A percentile compares a stretch with the other conserved stretches of the same genome.
These are phyloP conservation scores for Cinclus mexicanus DNA, from an alignment of 2,113 vertebrate species.

Conservation along the genomic window DNA sequence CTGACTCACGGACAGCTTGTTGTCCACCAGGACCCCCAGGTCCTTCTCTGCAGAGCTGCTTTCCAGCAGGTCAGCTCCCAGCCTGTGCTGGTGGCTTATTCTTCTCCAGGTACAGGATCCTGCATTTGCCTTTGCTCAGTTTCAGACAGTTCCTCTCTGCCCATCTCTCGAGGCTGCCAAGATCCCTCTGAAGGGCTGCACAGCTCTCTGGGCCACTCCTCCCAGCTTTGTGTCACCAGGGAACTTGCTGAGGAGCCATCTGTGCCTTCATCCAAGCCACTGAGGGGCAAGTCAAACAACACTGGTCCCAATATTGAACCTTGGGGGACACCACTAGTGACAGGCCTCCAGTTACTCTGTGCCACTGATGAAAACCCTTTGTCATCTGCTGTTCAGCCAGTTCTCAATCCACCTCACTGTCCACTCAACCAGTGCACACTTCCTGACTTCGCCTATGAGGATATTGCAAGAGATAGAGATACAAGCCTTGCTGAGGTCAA, in stretches of 20 bases:
- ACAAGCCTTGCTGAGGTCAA: background rate
- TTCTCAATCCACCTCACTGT: background rate
- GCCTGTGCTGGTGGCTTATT: background rate
- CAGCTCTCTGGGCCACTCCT: background rate
- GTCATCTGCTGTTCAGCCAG: background rate
- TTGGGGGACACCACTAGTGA: background rate
- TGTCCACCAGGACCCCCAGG: background rate
- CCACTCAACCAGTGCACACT: background rate
- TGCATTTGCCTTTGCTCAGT: background rate
- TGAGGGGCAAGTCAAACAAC: background rate
- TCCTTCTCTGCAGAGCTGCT: background rate
- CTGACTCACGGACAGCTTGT: background rate
- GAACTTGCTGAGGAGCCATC: background rate
- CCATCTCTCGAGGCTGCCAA: background rate
- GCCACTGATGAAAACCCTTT: rapidly evolving
- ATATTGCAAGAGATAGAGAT: background rate
- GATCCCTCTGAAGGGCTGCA: background rate
- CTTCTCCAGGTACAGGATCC: background rate
- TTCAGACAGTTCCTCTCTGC: background rate
- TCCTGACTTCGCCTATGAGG: background rate
- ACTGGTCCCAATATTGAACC: background rate
- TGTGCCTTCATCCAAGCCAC: background rate
- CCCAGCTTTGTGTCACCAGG: background rate
- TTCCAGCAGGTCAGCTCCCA: background rate
- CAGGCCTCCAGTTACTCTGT: background rate